Evolutionary conservation across 2,797 vertebrate genomes (phyloP).

Genomic region (Helicolenus hilgendorfi): DNA sequence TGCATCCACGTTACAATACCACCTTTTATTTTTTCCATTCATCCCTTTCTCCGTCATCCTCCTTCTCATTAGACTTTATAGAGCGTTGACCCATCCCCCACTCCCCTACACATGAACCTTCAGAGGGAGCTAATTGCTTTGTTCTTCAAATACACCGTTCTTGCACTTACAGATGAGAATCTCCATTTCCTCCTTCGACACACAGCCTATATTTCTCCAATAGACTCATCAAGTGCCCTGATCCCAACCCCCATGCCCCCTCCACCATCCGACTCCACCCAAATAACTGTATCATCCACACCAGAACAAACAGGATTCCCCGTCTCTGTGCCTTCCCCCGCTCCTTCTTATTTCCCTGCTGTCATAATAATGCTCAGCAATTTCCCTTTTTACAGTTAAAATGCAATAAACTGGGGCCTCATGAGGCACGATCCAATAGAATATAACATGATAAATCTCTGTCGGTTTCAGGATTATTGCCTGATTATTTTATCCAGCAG

Average conservation of each 20-base stretch:
- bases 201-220: neutral
- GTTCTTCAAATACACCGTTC: neutral
- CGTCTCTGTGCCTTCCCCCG: neutral
- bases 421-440: neutral
- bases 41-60: conserved; percentile 3
- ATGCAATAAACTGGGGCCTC: neutral
- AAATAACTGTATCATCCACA: conserved; percentile 1
- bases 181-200: neutral
- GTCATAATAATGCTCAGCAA: neutral
- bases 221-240: neutral
- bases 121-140: neutral
- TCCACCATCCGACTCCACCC: conserved; percentile 23
- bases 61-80: neutral
- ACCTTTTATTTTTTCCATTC: conserved; percentile 1
- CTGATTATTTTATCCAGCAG: neutral
- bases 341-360: neutral
- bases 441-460: neutral
- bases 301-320: neutral
- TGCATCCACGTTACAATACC: conserved; percentile 20
- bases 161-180: neutral
- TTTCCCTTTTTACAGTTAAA: neutral
- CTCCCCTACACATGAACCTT: neutral
- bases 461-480: neutral
- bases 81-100: conserved; percentile 9
- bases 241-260: neutral